phyloP scores from a whole-genome alignment of 2,888 invertebrate species.

The Macrosoma leucophasiata region DNA sequence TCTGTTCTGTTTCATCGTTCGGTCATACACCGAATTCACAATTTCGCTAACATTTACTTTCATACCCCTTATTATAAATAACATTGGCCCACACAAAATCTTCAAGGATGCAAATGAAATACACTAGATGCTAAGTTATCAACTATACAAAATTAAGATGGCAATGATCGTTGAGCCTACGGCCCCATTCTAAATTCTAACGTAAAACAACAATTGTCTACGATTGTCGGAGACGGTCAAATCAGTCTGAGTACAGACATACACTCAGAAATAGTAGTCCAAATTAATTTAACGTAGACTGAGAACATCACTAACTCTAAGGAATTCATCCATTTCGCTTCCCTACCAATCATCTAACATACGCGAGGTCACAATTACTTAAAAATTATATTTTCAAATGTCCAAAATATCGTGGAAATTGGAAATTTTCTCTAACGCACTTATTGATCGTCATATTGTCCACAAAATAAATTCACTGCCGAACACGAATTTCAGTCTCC shows the following conservation, averaged over 20 bases:
- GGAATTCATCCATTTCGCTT: conserved; percentile 11
- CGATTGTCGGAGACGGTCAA: conserved; percentile 5
- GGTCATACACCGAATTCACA: too few relatives aligned
- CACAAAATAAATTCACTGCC: conserved; percentile 34
- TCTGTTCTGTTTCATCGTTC: too few relatives aligned
- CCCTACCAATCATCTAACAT: conserved; percentile 15
- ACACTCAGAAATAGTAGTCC: conserved; percentile 2
- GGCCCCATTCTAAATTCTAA: conserved; percentile 12
- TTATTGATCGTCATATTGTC: conserved; percentile 36
- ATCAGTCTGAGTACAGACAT: conserved; percentile 14
- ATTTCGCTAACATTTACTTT: too few relatives aligned
- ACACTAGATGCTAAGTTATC: conserved; percentile 12
- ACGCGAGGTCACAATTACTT: conserved; percentile 42
- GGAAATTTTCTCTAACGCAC: conserved; percentile 24
- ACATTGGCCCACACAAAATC: conserved; percentile 32
- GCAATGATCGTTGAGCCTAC: conserved; percentile 22
- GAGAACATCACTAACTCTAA: conserved; percentile 9
- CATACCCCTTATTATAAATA: conserved; percentile 29
- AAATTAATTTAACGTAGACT: conserved; percentile 1
- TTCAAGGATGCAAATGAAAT: conserved; percentile 23
- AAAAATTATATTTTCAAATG: conserved; percentile 35
- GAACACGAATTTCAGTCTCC: conserved; percentile 34
- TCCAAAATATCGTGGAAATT: conserved; percentile 26
- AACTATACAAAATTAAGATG: conserved; percentile 26
- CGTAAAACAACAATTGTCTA: conserved; percentile 1